Evolutionary conservation across 2,797 vertebrate genomes (phyloP), one percentile per base, ranked within the genome.

Genomic region (Sebastes oblongus): DNA sequence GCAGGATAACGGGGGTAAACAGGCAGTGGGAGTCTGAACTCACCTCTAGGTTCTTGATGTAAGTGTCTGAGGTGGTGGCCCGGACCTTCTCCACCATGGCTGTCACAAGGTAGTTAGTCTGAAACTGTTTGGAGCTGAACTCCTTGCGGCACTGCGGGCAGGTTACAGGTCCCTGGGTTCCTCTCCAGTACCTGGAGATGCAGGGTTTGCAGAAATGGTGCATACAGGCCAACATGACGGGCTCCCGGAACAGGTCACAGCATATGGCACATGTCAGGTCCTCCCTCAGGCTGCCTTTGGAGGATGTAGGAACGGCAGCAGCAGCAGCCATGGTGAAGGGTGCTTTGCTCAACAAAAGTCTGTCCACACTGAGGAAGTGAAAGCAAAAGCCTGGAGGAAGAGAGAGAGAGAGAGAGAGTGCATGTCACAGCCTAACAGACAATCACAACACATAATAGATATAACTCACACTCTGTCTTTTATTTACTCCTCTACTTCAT

Each of bases 181-280:
- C 90, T 3, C 89, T 92, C 97, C 97, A 98, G 92, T 97, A 97
- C 0, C 88, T 81, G 72, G 93, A 89, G 90, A 98, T 98, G 93
- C 97, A 98, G 50, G 78, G 42, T 86, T 75, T 94, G 89, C 97
- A 98, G 90, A 97, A 98, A 90, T 97, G 97, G 89, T 98, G 97
- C 96, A 97, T 96, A 70, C 97, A 98, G 42, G 92, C 94, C 88
- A 98, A 80, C 97, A 98, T 97, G 83, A 98, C 96, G 0, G 97
- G 97, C 52, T 98, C 95, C 1, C 70, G 87, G 89, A 98, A 97
- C 18, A 98, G 93, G 69, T 98, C 97, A 11, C 80, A 97, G 94
- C 97, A 98, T 73, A 97, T 97, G 80, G 95, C 95, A 73, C 97
- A 98, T 0, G 97, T 98, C 91, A 98, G 92, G 87, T 98, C 97